Evolutionary conservation across 2,113 vertebrate species (phyloP), one percentile per base, ranked within the genome.

Genomic region (Tenebrosternarchus preto): DNA sequence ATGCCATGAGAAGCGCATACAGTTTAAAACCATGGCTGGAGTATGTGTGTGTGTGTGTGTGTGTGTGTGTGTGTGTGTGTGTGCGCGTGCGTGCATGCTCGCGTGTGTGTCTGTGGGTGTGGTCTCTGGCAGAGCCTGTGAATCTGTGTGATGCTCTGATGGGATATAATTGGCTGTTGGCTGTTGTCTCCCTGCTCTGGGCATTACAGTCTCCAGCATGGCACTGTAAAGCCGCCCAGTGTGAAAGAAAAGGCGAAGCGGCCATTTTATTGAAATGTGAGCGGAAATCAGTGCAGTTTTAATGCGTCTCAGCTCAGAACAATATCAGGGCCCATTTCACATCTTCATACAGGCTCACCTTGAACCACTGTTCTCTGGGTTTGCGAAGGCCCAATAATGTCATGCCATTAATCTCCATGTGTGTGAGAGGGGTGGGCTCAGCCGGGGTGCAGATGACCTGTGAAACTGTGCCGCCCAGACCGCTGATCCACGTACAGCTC

Each of bases 341-440:
- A 53, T 83, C 84, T 81, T 86, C 76, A 82, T 68, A 81, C 33
- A 2, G 80, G 66, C 83, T 82, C 80, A 81, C 84, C 84, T 83
- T 86, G 84, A 86, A 74, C 84, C 80, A 69, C 50, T 79, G 79
- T 82, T 80, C 84, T 63, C 55, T 24, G 71, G 79, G 74, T 68
- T 81, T 76, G 80, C 77, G 73, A 86, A 83, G 78, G 82, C 71
- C 76, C 60, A 76, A 78, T 86, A 86, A 86, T 82, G 76, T 82
- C 66, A 80, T 22, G 36, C 76, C 79, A 86, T 86, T 86, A 86
- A 67, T 83, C 76, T 86, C 75, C 9, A 39, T 33, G 53, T 68
- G 79, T 81, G 60, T 50, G 76, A 72, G 67, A 25, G 55, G 72
- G 84, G 83, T 72, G 79, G 50, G 63, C 36, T 64, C 22, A 25